A percentile compares a stretch with the other conserved stretches of the same genome.
phyloP scores from a whole-genome alignment of 2,888 invertebrate genomes.

The Nemapogon koenigi region DNA sequence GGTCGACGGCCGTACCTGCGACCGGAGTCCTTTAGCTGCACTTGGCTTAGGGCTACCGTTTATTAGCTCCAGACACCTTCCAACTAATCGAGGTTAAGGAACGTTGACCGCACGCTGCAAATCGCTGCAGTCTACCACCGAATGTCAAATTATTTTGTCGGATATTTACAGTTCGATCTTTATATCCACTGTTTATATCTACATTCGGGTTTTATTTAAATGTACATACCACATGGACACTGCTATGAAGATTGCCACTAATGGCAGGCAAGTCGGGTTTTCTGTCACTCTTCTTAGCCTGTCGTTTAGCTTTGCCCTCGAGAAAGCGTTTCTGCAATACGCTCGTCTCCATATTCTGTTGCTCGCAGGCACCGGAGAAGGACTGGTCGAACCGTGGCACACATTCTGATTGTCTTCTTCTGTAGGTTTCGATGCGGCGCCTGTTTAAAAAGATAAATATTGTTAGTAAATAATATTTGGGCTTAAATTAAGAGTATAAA shows the following conservation, averaged over 20 bases:
- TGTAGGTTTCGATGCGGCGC: slow-evolving; percentile 86
- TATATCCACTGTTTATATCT: too few species aligned
- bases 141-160: slow-evolving; percentile 5
- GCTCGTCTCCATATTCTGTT: slow-evolving; percentile 88
- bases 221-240: slow-evolving; percentile 77
- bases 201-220: neutral
- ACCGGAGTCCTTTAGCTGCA: too few species aligned
- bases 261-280: slow-evolving; percentile 54
- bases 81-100: too few species aligned
- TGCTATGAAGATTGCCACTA: slow-evolving; percentile 69
- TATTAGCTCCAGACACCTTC: too few species aligned
- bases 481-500: too few species aligned
- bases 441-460: slow-evolving; percentile 38
- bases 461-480: too few species aligned
- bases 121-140: neutral
- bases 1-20: slow-evolving; percentile 14
- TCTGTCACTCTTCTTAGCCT: slow-evolving; percentile 79
- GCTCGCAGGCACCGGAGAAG: slow-evolving; percentile 86
- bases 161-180: too few species aligned
- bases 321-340: slow-evolving; percentile 88
- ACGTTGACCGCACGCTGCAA: neutral
- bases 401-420: slow-evolving; percentile 84
- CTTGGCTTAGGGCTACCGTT: too few species aligned
- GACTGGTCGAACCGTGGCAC: slow-evolving; percentile 89
- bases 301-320: slow-evolving; percentile 89